Evolutionary conservation across 2,888 invertebrate genomes (phyloP).

Genomic region (Agrenia bidenticulata): DNA sequence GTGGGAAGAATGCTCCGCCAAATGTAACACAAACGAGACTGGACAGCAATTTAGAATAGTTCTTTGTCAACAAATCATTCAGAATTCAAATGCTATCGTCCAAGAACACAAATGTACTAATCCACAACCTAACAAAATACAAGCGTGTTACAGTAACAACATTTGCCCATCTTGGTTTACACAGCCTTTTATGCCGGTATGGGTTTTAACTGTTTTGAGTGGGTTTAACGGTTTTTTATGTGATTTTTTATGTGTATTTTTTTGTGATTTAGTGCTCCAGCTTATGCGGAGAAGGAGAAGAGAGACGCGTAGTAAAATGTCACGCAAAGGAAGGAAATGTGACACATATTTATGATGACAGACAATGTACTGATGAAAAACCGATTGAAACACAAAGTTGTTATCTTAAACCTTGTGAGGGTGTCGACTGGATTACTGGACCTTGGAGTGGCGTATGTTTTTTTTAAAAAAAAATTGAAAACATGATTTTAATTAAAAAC

Average conservation of each 20-base stretch:
- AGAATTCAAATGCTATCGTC: constrained; percentile 72
- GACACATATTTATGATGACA: constrained; percentile 69
- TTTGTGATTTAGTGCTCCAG: constrained; percentile 67
- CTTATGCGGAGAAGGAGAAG: constrained; percentile 85
- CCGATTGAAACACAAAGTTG: constrained; percentile 72
- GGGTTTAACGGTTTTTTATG: too few relatives aligned
- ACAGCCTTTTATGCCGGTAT: too few relatives aligned
- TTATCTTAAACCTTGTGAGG: constrained; percentile 78
- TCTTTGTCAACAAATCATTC: constrained; percentile 76
- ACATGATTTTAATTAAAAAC: too few relatives aligned
- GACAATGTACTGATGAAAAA: constrained; percentile 65
- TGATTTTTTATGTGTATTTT: too few relatives aligned
- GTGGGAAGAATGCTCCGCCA: constrained; percentile 80
- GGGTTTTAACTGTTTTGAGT: constrained; percentile 10
- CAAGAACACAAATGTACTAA: constrained; percentile 61
- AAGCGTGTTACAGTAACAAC: too few relatives aligned
- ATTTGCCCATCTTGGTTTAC: too few relatives aligned
- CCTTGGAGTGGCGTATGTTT: constrained; percentile 88
- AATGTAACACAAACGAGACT: constrained; percentile 65
- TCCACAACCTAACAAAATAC: too few relatives aligned
- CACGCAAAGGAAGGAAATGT: constrained; percentile 57
- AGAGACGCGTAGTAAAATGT: constrained; percentile 78
- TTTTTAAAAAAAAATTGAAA: too few relatives aligned
- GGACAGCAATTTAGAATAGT: constrained; percentile 60
- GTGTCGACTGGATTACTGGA: constrained; percentile 85